Percentiles rank a stretch among this genome's conserved stretches.
These are phyloP conservation scores for Creontiades dilutus DNA, from an alignment of 2,888 invertebrate genomes.

Conservation along the genomic window DNA sequence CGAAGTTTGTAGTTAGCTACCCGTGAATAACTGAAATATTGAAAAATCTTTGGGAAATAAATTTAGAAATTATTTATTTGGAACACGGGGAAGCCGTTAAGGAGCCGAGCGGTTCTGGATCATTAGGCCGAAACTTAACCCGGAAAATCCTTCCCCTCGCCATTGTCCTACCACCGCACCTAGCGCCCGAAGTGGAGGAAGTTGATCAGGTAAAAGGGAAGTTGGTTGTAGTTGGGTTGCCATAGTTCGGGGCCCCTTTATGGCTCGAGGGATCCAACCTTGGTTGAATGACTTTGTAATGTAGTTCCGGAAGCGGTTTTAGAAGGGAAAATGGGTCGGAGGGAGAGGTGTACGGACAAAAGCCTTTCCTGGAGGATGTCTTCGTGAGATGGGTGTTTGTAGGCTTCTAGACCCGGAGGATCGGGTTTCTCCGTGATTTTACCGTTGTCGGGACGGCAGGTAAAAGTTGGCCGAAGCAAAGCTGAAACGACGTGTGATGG, in stretches of 20 bases:
- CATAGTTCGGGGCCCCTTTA: conserved; percentile 41
- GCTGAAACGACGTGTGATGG: background rate
- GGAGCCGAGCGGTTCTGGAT: conserved; percentile 32
- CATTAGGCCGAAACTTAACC: conserved; percentile 45
- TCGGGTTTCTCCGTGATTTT: background rate
- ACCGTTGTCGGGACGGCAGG: background rate
- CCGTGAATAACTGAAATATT: too few species aligned
- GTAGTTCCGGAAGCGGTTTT: conserved; percentile 24
- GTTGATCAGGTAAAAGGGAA: conserved; percentile 54
- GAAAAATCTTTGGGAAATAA: background rate
- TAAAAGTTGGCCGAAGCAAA: background rate
- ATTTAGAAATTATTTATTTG: background rate
- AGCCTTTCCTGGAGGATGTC: background rate
- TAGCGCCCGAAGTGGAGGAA: background rate
- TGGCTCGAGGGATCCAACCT: conserved; percentile 23
- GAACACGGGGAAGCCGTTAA: conserved; percentile 7
- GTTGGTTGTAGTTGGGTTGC: conserved; percentile 33
- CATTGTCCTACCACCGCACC: background rate
- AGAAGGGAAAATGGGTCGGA: background rate
- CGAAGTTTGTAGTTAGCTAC: background rate
- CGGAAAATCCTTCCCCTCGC: background rate
- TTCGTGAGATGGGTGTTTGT: background rate
- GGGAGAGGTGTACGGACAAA: conserved; percentile 8
- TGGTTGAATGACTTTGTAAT: conserved; percentile 52
- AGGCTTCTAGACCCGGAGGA: background rate